Percentiles rank a stretch among this genome's conserved stretches.
Conservation (phyloP, 2,888 invertebrate genomes). For the Xanthorhoe spadicearia region DNA sequence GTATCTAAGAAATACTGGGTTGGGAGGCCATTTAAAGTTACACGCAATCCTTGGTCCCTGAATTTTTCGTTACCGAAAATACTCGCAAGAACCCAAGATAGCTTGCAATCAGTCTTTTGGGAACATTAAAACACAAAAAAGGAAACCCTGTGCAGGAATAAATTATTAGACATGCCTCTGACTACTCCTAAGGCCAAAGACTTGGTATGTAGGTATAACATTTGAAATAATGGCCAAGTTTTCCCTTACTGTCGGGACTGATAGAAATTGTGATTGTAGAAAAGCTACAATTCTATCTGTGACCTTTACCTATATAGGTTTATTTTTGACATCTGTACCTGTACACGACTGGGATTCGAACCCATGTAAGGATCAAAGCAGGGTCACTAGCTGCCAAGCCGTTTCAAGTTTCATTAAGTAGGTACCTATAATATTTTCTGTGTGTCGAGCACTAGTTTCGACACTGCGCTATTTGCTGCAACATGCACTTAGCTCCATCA, state of each 20-base stretch:
- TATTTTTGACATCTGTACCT: neutral
- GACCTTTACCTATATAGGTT: too few relatives aligned
- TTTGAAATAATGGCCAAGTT: too few relatives aligned
- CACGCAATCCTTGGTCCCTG: neutral
- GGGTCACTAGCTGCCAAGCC: neutral
- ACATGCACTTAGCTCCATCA: constrained; percentile 34
- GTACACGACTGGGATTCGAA: neutral
- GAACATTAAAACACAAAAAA: too few relatives aligned
- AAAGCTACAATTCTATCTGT: too few relatives aligned
- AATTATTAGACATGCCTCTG: too few relatives aligned
- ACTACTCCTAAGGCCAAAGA: too few relatives aligned
- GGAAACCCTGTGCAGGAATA: too few relatives aligned
- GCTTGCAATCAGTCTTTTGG: too few relatives aligned
- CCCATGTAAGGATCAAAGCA: neutral
- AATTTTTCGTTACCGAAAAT: constrained; percentile 4
- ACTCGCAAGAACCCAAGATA: too few relatives aligned
- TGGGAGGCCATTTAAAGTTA: constrained; percentile 17
- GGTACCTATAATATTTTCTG: constrained; percentile 6
- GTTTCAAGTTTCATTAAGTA: neutral
- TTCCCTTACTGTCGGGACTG: neutral
- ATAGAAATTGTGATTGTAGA: neutral
- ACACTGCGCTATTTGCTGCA: constrained; percentile 30
- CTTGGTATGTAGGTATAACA: too few relatives aligned
- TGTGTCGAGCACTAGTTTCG: constrained; percentile 32
- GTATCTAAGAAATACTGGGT: constrained; percentile 18